Evolutionary conservation across 2,888 invertebrate genomes (phyloP), one percentile per base, ranked within the genome.

Genomic region (Osedax frankpressi): DNA sequence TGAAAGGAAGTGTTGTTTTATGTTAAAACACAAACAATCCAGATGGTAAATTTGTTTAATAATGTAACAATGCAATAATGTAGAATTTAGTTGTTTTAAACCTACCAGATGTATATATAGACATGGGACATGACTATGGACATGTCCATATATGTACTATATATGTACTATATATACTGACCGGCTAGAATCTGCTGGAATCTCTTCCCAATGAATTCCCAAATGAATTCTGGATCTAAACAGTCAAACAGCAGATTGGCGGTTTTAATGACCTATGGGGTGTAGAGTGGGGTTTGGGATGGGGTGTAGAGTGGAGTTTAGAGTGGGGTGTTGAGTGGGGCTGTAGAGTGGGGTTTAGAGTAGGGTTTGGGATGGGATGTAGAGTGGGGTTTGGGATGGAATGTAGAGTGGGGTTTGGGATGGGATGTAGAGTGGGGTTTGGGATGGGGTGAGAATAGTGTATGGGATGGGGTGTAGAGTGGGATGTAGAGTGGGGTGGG

Each of bases 211-310:
- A 91, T 88, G 80, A 90, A 92, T 76, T 89, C 88, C 93, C 93
- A 93, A 74, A 93, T 89, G 81, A 91, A 93, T 74, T 89, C 89
- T n/a, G 90, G 89, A 81, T 92, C 92, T 76, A 93, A 87, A 0
- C 91, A 90, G 73, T 90, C 90, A 81, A 93, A 91, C 28, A 93
- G 84, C 76, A 92, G 86, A 85, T 92, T 93, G 0, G 92, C 91
- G 26, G 91, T 91, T 84, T 92, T 92, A 19, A 90, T 87, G 62
- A 92, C 44, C 44, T 44, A 19, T 44, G 11, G 19, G 44, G 19
- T 6, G 44, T 44, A 44, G 19, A 11, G 11, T 44, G 44, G 44
- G 44, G 44, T 6, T 11, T 6, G 6, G 19, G 44, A 6, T 44
- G 19, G 44, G 6, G 44, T 11, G 44, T 6, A 19, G 44, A 6